Conservation (phyloP, 2,113 vertebrate genomes). For the Corydoras maculifer region DNA sequence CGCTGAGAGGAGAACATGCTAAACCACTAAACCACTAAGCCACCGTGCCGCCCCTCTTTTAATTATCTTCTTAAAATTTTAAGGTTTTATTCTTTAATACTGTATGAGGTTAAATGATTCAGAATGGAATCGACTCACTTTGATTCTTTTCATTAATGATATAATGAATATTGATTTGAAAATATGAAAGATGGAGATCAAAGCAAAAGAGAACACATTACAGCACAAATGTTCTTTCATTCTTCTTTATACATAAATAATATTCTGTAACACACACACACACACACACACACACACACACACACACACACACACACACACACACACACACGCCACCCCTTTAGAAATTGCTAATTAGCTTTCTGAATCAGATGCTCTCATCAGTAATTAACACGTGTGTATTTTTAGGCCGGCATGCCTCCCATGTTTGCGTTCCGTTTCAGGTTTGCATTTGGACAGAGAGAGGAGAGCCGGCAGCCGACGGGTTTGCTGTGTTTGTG, state of each 20-base stretch:
- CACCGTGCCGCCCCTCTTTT: background rate
- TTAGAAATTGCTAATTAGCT: slow-evolving; percentile 37
- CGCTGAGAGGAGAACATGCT: background rate
- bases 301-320: background rate
- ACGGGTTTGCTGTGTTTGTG: slow-evolving; percentile 1
- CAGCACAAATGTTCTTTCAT: no score
- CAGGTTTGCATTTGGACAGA: slow-evolving; percentile 5
- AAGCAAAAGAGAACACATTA: no score
- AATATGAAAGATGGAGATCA: no score
- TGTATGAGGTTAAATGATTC: background rate
- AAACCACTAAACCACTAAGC: no score
- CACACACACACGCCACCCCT: slow-evolving; percentile 13
- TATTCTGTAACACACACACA: background rate
- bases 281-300: background rate
- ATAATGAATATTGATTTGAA: no score
- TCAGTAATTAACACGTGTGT: slow-evolving; percentile 46
- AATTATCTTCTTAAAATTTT: no score
- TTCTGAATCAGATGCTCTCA: slow-evolving; percentile 27
- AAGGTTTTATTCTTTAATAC: no score
- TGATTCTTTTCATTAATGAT: background rate
- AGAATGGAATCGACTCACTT: background rate
- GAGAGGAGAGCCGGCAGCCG: slow-evolving; percentile 3
- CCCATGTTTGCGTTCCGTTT: slow-evolving; percentile 1
- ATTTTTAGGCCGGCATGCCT: slow-evolving; percentile 35
- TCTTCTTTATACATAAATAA: no score